Base-by-base conservation (phyloP, 2,113 vertebrate species). In the Anhinga rufa region DNA sequence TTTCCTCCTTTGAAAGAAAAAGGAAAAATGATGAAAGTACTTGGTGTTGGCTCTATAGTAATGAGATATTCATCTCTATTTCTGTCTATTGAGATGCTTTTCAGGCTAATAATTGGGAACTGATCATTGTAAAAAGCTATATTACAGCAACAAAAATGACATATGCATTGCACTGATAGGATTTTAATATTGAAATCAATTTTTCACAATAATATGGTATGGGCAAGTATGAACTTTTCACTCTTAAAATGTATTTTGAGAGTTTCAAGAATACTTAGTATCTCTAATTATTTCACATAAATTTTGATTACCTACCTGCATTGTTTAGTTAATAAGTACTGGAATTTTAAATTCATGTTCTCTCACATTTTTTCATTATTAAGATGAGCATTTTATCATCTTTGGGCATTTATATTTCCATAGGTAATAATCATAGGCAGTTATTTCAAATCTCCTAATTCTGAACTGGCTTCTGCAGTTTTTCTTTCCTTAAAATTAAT, bases 71-170 rank as follows among this genome's bases (percentile, higher is more conserved):
- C 86, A 96, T 98, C 97, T 98, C 95, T 96, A 95, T 98, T 97
- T 97, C 96, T 98, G 97, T 97, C 97, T 97, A 61, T 92, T 94
- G 97, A 97, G 96, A 95, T 95, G 95, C 75, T 97, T 98, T 98
- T 97, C 97, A 97, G 95, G 78, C 97, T 98, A 97, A 97, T 98
- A 98, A 98, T 96, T 98, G 93, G 82, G 94, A 98, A 97, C 84
- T 97, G 97, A 96, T 98, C 88, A 97, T 96, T 97, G 93, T 97
- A 97, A 97, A 95, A 97, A 97, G 95, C 93, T 96, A 81, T 95
- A 97, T 72, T 93, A 74, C 86, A 78, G 88, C 90, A 94, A 96
- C 92, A 97, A 95, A 85, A 98, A 95, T 86, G 96, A 96, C 96
- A 96, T 94, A 96, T 98, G 97, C 94, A 96, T 91, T 86, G 83